Base-by-base conservation (phyloP, 37 sponge, comb jelly and placozoan species). In the Halisarca cf. caerulea region DNA sequence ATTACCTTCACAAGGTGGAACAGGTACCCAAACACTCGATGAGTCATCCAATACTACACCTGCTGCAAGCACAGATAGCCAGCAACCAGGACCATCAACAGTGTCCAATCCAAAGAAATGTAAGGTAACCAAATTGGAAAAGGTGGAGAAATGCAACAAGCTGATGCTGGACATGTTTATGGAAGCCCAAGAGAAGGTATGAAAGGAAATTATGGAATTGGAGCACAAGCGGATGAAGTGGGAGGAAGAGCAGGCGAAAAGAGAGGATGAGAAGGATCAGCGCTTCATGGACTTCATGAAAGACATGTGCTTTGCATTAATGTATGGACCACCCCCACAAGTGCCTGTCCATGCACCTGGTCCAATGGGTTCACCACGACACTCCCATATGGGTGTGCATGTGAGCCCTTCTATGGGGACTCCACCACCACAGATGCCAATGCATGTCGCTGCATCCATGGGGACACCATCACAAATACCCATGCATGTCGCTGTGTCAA, bases 51-150 rank as follows among this genome's bases (percentile, higher is more conserved):
- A n/a, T n/a, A n/a, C n/a, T n/a, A n/a, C n/a, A n/a, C n/a, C n/a
- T n/a, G n/a, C n/a, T n/a, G n/a, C n/a, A n/a, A n/a, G n/a, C 11
- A 47, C 51, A 23, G 23, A 6, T 62, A 23, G 23, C 30, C 30
- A 62, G 7, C 73, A 71, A 71, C 38, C 73, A 21, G 73, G 73
- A 18, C 73, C 73, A 20, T 71, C 73, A 23, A 71, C 73, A 5
- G 7, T 30, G 6, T 30, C 37, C 5, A 32, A 30, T 7, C 5
- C 73, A 35, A 71, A 71, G 9, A 71, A 71, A 37, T 39, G 73
- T 17, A 71, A 71, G 18, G 32, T 71, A 5, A 71, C 73, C 7
- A 71, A 71, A 30, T 8, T 37, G 41, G 41, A 71, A 7, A 71
- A 37, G 18, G 41, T 71, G 73, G 73, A 71, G 40, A 71, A 71